A percentile compares a stretch with the other conserved stretches of the same genome.
phyloP scores from a whole-genome alignment of 2,888 invertebrate species.

The Baccha elongata region DNA sequence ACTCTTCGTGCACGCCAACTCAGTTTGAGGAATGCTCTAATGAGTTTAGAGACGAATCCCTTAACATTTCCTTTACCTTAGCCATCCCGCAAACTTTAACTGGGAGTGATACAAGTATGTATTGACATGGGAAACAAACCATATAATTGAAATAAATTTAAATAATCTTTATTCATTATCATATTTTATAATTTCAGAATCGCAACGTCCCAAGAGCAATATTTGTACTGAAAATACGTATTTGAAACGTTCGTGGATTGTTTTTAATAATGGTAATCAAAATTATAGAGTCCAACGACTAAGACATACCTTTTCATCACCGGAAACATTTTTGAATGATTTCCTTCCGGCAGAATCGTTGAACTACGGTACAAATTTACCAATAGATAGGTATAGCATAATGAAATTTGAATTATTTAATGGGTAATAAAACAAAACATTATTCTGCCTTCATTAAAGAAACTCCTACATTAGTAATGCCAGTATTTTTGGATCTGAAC shows the following conservation, averaged over 20 bases:
- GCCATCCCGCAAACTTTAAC: slow-evolving; percentile 77
- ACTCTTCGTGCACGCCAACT: slow-evolving; percentile 75
- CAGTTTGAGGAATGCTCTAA: slow-evolving; percentile 81
- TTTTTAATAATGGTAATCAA: slow-evolving; percentile 78
- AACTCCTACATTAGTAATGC: slow-evolving; percentile 77
- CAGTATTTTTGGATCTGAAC: slow-evolving; percentile 81
- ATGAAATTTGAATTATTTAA: not conserved
- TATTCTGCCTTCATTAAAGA: slow-evolving; percentile 53
- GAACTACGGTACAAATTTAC: slow-evolving; percentile 81
- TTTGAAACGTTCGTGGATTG: slow-evolving; percentile 81
- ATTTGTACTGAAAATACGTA: slow-evolving; percentile 80
- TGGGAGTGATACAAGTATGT: slow-evolving; percentile 75
- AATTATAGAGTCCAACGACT: slow-evolving; percentile 79
- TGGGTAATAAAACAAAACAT: no score
- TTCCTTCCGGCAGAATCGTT: slow-evolving; percentile 77
- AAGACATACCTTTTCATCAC: slow-evolving; percentile 81
- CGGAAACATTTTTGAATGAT: slow-evolving; percentile 79
- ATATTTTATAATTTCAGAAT: slow-evolving; percentile 56
- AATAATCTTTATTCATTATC: not conserved
- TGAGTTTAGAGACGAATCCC: slow-evolving; percentile 80
- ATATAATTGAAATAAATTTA: no score
- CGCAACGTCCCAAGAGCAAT: slow-evolving; percentile 75
- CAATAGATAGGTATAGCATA: slow-evolving; percentile 77
- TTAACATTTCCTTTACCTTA: slow-evolving; percentile 81
- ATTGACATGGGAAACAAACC: not conserved